These are phyloP conservation scores for Antrozous pallidus DNA, from an alignment of 2,797 vertebrate species.

Conservation along the genomic window DNA sequence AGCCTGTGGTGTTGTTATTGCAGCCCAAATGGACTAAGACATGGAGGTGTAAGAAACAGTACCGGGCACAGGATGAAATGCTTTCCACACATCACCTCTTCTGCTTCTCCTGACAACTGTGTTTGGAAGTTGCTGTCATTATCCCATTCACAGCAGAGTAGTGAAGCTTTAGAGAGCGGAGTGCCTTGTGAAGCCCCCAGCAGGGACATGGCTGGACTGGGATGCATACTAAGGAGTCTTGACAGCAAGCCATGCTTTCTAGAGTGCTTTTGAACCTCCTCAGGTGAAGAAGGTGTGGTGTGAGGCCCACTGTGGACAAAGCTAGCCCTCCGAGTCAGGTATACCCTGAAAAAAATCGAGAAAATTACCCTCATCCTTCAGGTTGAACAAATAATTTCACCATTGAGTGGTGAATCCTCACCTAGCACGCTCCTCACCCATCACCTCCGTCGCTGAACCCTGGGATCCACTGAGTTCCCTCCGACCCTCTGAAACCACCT, in stretches of 20 bases:
- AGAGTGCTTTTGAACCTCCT: too few species aligned
- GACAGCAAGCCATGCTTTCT: not conserved
- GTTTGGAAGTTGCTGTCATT: not conserved
- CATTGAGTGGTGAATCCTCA: not conserved
- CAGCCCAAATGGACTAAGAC: not conserved
- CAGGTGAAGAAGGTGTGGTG: rapidly evolving
- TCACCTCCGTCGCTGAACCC: not conserved
- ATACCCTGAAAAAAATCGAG: not conserved
- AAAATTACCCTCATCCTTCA: not conserved
- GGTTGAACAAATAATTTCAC: not conserved
- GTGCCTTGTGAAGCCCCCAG: not conserved
- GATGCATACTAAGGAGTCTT: not conserved
- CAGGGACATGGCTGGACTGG: not conserved
- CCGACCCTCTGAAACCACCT: not conserved
- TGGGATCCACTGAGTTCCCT: rapidly evolving
- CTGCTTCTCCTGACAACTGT: not conserved
- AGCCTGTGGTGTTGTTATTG: not conserved
- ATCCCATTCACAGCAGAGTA: not conserved
- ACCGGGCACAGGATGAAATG: rapidly evolving
- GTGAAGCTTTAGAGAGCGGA: not conserved
- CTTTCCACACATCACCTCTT: not conserved
- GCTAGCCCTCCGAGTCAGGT: not conserved
- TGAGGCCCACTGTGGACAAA: rapidly evolving
- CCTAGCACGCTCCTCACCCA: not conserved
- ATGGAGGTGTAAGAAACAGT: not conserved